Base-by-base conservation (phyloP, 2,797 vertebrate species). In the Acipenser transmontanus region DNA sequence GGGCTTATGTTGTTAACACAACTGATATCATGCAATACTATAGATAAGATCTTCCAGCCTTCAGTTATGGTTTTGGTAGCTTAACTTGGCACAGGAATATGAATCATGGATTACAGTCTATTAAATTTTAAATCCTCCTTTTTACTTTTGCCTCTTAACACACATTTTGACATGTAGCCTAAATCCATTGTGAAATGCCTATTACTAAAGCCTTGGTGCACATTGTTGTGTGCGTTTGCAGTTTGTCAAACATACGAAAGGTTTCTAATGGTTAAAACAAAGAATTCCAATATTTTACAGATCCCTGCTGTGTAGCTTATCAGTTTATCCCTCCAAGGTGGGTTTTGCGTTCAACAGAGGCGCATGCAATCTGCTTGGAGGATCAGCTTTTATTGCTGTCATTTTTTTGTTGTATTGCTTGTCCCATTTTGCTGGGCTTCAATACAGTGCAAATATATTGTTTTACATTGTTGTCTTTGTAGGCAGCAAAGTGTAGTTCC, bases 61-160 rank as follows among this genome's bases (percentile, higher is more conserved):
- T 91, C 87, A 89, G 87, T 88, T 90, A 88, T 84, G 78, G 85
- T 89, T 80, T 73, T 77, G 73, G 76, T 78, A 76, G 85, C 83
- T 88, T 88, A 87, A 80, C 72, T 77, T 82, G 82, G 74, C 86
- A 86, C 84, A 89, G 86, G 88, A 82, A 86, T 81, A 74, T 70
- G 76, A 8, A 72, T 34, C 34, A 34, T 81, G 84, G 87, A 89
- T 91, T 89, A 89, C 87, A 82, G 79, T 76, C 83, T 78, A 80
- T 86, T 87, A 88, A 85, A 87, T 87, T 84, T 85, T 87, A 87
- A 91, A 89, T 89, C 88, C 84, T 34, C 34, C 34, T 34, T 76
- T 83, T 91, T 89, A 89, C 83, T 83, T 83, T 85, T 78, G 71
- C 85, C 84, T 84, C 85, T 85, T 87, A 85, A 85, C 83, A 85